Conservation (phyloP, 2,113 vertebrate genomes). For the Thunnus thynnus region DNA sequence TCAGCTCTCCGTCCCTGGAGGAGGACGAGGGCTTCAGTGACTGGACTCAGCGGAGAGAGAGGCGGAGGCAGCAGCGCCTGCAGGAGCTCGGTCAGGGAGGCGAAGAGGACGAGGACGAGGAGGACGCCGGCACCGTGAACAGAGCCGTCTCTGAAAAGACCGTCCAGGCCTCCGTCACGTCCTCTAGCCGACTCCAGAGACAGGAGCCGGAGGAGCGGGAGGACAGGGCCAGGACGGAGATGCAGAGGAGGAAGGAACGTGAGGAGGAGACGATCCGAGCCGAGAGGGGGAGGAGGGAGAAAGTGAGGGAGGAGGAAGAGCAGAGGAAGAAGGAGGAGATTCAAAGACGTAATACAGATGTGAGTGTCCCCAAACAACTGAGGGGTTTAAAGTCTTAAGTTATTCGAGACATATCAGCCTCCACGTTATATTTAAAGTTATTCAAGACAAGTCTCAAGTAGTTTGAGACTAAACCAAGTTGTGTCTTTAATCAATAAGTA, state of each 20-base stretch:
- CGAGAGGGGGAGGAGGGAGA: constrained; percentile 49
- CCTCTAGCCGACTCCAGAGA: constrained; percentile 38
- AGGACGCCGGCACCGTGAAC: constrained; percentile 12
- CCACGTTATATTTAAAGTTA: no score
- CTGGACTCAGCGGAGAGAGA: constrained; percentile 92
- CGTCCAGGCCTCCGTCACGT: not conserved
- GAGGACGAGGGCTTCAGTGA: constrained; percentile 97
- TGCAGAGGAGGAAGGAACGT: constrained; percentile 57
- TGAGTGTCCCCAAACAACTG: no score
- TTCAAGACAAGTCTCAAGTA: no score
- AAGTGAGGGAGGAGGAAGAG: constrained; percentile 46
- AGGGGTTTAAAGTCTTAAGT: no score
- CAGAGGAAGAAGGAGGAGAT: constrained; percentile 53
- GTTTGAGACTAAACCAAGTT: no score
- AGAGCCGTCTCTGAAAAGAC: not conserved
- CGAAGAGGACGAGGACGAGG: constrained; percentile 55
- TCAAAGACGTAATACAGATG: constrained; percentile 54
- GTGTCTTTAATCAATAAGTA: no score
- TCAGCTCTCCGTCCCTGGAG: constrained; percentile 82
- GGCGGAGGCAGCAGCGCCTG: constrained; percentile 76
- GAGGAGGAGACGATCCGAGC: constrained; percentile 48
- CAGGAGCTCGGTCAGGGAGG: constrained; percentile 69
- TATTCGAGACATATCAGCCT: no score
- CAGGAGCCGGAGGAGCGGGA: constrained; percentile 45
- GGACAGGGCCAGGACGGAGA: constrained; percentile 37